These are phyloP conservation scores for Leuctra nigra DNA, from an alignment of 2,888 invertebrate genomes.

Conservation along the genomic window DNA sequence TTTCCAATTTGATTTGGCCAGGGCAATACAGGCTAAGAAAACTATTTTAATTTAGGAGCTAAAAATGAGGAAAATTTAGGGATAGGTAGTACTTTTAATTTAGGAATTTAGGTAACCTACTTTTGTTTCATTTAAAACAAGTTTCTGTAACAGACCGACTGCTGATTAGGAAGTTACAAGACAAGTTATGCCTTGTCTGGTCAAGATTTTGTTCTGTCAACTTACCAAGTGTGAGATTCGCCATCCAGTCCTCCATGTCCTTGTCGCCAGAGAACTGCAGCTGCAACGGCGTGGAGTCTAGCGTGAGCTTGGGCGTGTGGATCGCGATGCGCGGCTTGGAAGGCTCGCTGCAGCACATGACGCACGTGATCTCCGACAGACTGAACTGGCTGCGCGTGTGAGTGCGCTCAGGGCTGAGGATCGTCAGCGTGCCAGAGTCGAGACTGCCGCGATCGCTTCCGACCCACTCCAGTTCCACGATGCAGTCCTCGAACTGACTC, in stretches of 20 bases:
- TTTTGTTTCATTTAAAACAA: too few relatives aligned
- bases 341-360: constrained; percentile 73
- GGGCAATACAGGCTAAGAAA: too few relatives aligned
- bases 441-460: constrained; percentile 52
- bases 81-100: too few relatives aligned
- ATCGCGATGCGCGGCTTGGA: constrained; percentile 69
- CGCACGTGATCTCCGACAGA: constrained; percentile 68
- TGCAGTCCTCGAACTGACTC: constrained; percentile 61
- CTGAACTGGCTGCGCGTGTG: constrained; percentile 66
- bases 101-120: too few relatives aligned
- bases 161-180: too few relatives aligned
- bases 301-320: constrained; percentile 59
- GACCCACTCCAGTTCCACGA: constrained; percentile 78
- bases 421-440: constrained; percentile 65
- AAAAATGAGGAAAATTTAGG: too few relatives aligned
- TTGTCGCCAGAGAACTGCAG: constrained; percentile 76
- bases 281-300: constrained; percentile 52
- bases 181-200: too few relatives aligned
- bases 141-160: too few relatives aligned
- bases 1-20: too few relatives aligned
- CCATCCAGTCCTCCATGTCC: constrained; percentile 85
- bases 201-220: too few relatives aligned
- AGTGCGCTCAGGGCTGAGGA: constrained; percentile 70
- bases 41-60: too few relatives aligned
- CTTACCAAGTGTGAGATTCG: constrained; percentile 63